Percentiles rank a stretch among this genome's conserved stretches.
These are phyloP conservation scores for Entomyzon cyanotis DNA, from an alignment of 2,113 vertebrate genomes.

Conservation along the genomic window DNA sequence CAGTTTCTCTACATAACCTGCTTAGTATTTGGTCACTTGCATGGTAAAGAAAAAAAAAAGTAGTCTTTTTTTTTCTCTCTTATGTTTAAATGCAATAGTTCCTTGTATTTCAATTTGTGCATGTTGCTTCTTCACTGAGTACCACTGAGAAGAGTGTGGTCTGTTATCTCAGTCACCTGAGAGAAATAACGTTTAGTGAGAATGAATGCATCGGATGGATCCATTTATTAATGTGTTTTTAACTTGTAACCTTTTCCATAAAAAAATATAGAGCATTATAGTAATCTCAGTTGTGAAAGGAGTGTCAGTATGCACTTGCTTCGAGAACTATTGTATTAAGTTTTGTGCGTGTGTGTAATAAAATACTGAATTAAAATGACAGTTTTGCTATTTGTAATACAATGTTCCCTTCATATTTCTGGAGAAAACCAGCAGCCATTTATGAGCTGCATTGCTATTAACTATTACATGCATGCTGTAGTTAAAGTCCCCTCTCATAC, in stretches of 20 bases:
- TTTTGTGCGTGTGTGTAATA: not conserved
- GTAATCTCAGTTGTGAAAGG: not conserved
- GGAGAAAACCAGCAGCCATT: not conserved
- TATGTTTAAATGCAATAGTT: not conserved
- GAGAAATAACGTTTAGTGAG: not conserved
- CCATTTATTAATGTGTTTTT: not conserved
- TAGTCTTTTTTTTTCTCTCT: accelerated
- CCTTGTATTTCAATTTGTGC: not conserved
- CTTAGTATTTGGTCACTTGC: not conserved
- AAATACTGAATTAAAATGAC: not conserved
- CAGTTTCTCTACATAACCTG: not conserved
- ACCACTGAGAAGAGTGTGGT: not conserved
- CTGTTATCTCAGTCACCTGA: not conserved
- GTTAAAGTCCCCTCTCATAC: not conserved
- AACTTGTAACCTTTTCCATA: not conserved
- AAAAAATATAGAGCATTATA: not conserved
- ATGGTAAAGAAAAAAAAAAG: not conserved
- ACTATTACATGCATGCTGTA: not conserved
- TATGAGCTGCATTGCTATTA: not conserved
- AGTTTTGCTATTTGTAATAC: not conserved
- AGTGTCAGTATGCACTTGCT: not conserved
- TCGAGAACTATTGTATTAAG: not conserved
- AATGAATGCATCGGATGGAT: not conserved
- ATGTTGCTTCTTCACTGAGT: not conserved
- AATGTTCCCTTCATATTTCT: not conserved